phyloP scores from a whole-genome alignment of 1,140 invertebrate genomes.

The Trichoplusia ni region DNA sequence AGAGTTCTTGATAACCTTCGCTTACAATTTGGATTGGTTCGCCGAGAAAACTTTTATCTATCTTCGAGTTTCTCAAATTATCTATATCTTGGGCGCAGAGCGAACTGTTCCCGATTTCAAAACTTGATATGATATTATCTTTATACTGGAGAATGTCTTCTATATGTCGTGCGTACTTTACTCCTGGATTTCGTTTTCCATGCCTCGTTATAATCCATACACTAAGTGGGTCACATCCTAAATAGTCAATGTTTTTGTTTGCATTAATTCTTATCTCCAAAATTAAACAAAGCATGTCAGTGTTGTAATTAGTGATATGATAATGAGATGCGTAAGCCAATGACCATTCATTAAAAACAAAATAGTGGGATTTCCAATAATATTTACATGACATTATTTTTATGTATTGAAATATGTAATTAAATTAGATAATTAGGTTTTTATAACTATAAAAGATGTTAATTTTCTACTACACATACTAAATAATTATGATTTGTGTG shows the following conservation, averaged over 20 bases:
- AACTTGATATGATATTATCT: not conserved
- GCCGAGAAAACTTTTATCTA: not conserved
- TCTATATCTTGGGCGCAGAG: slow-evolving; percentile 18
- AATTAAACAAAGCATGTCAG: not conserved
- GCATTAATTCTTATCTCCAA: not conserved
- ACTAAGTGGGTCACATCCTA: slow-evolving; percentile 1
- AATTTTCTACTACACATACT: no score
- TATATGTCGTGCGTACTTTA: not conserved
- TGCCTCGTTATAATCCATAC: not conserved
- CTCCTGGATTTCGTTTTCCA: slow-evolving; percentile 5
- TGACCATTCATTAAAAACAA: no score
- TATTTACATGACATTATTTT: no score
- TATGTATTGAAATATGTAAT: no score
- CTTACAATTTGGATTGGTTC: not conserved
- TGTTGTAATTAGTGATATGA: no score
- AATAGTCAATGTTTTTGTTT: no score
- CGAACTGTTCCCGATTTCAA: slow-evolving; percentile 1
- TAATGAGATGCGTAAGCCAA: no score
- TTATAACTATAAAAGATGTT: no score
- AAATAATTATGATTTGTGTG: no score
- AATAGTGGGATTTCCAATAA: no score
- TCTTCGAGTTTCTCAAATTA: slow-evolving; percentile 4
- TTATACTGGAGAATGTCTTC: not conserved
- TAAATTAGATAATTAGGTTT: no score
- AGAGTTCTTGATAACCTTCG: slow-evolving; percentile 4